phyloP scores from a whole-genome alignment of 30 jellyfish, hydroid and myxozoan genomes.

The Catostylus mosaicus region DNA sequence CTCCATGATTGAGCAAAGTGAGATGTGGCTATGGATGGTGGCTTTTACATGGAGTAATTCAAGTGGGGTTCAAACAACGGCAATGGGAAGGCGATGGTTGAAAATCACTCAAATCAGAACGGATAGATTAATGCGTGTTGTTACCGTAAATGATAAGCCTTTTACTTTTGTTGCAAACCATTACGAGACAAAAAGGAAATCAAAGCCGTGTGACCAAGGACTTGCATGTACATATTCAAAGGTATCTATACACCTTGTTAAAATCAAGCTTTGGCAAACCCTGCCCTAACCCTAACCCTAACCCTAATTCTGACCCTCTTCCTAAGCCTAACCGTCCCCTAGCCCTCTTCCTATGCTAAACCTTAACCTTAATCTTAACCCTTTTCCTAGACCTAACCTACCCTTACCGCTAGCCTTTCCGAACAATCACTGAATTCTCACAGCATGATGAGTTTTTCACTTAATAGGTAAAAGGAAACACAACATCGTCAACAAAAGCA shows the following conservation, averaged over 20 bases:
- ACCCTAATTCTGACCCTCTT: too few species aligned
- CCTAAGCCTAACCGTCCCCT: too few species aligned
- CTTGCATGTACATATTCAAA: not conserved
- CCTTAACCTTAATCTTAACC: too few species aligned
- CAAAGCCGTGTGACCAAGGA: not conserved
- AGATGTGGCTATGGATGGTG: not conserved
- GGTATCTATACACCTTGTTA: too few species aligned
- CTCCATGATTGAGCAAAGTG: not conserved
- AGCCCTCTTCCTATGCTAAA: not conserved
- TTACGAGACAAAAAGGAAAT: not conserved
- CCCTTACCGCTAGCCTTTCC: too few species aligned
- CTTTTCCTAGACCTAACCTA: too few species aligned
- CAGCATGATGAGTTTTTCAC: not conserved
- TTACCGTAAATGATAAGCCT: constrained; percentile 32
- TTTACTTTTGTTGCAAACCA: constrained; percentile 37
- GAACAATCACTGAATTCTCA: constrained; percentile 11
- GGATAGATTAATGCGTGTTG: constrained; percentile 1
- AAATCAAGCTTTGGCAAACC: too few species aligned
- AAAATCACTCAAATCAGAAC: not conserved
- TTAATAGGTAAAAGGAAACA: not conserved
- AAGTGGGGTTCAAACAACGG: not conserved
- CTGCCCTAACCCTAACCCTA: too few species aligned
- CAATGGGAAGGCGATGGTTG: not conserved
- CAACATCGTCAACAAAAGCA: constrained; percentile 32
- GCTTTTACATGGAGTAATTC: not conserved